phyloP scores from a whole-genome alignment of 1,140 invertebrate genomes.

The Cydia pomonella region DNA sequence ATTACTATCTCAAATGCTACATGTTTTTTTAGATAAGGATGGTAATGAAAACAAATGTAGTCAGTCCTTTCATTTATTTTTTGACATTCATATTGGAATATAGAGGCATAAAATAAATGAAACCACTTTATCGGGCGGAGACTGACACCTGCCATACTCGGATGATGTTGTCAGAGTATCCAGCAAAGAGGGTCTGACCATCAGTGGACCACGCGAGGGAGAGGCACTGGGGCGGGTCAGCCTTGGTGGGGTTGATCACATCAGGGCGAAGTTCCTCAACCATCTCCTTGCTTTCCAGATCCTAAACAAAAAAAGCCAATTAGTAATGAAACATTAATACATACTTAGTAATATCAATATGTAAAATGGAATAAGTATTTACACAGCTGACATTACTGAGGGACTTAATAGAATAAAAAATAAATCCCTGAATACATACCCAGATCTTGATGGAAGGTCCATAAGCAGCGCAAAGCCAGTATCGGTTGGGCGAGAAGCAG shows the following conservation, averaged over 20 bases:
- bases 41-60: conserved; percentile 10
- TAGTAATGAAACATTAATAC: background rate
- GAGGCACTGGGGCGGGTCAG: conserved; percentile 96
- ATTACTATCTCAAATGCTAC: conserved; percentile 13
- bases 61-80: conserved; percentile 33
- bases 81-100: conserved; percentile 23
- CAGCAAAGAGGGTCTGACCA: conserved; percentile 99
- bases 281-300: conserved; percentile 99
- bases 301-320: conserved; percentile 80
- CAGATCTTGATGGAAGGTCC: conserved; percentile 99
- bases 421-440: conserved; percentile 78
- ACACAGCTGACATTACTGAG: too few species aligned
- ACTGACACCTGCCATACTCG: conserved; percentile 99
- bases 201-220: conserved; percentile 99
- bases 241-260: conserved; percentile 89
- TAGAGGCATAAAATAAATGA: conserved; percentile 77
- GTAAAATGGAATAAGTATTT: too few species aligned
- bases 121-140: conserved; percentile 83
- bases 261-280: conserved; percentile 99
- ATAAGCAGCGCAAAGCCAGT: conserved; percentile 99
- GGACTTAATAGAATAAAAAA: background rate
- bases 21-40: conserved; percentile 7
- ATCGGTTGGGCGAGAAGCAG: conserved; percentile 99
- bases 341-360: too few species aligned
- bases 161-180: conserved; percentile 99